Evolutionary conservation across 2,888 invertebrate species (phyloP), one percentile per base, ranked within the genome.

Genomic region (Sturmia bella): DNA sequence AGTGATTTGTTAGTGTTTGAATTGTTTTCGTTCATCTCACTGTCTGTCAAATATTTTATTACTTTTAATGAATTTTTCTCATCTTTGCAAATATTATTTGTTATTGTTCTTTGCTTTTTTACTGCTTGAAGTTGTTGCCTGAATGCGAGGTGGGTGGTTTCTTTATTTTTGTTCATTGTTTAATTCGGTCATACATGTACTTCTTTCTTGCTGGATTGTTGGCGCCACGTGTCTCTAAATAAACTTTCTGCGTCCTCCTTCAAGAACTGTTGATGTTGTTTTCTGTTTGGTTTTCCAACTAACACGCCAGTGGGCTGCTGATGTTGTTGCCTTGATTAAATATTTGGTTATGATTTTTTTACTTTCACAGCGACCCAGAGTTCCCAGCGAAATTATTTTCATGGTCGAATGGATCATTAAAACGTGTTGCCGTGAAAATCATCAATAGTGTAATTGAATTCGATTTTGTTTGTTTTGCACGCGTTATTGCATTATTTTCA

Each of bases 191-290:
- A 43, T 43, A 66, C 21, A 21, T 32, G 45, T 43, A 56, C 13
- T 19, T 17, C 17, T 24, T 19, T 17, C 17, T 24, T 43, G 15
- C 43, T 12, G 5, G 50, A 12, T 64, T 43, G 45, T 73, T 72
- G 78, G 78, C 78, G 78, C 78, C 78, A 79, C 78, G 76, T 77
- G 81, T 63, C 77, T 50, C 56, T 68, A 41, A 57, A 66, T 45
- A 74, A 74, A 80, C 52, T 48, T 73, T 52, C 27, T 54, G 11
- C 9, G 21, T 68, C 21, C 41, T 68, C 27, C 41, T 37, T 1
- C n/a, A 5, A 64, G 17, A 57, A 39, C 24, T 59, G 54, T 24
- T 54, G 45, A 21, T 54, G 45, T 0, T 56, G 32, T 1, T 56
- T 2, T 32, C 9, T 32, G 3, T 32, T 57, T 78, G 17, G 43